Conservation (phyloP, 2,888 invertebrate species). For the Perizoma flavofasciatum region DNA sequence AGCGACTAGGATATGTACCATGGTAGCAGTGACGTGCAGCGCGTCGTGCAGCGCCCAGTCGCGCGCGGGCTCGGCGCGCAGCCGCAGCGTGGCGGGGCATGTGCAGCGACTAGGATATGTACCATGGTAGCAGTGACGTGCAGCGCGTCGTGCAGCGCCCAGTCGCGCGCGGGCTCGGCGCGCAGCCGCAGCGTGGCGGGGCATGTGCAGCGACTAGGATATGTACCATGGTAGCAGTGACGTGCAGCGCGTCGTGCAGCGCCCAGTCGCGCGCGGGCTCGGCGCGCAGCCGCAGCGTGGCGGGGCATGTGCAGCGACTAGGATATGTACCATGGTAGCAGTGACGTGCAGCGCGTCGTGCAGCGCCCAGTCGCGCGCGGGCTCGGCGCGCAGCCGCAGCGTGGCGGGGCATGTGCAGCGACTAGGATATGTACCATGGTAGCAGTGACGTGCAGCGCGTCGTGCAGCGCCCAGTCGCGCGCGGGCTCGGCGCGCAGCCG, state of each 20-base stretch:
- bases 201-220: constrained; percentile 60
- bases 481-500: constrained; percentile 51
- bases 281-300: constrained; percentile 50
- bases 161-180: constrained; percentile 51
- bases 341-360: constrained; percentile 34
- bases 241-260: constrained; percentile 39
- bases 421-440: constrained; percentile 32
- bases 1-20: constrained; percentile 45
- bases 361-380: constrained; percentile 55
- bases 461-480: constrained; percentile 50
- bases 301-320: constrained; percentile 63
- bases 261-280: constrained; percentile 52
- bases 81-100: constrained; percentile 50
- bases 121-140: constrained; percentile 35
- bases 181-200: constrained; percentile 50
- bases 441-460: constrained; percentile 36
- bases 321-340: constrained; percentile 28
- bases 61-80: constrained; percentile 51
- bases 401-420: constrained; percentile 62
- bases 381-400: constrained; percentile 51
- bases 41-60: constrained; percentile 51
- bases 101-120: constrained; percentile 55
- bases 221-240: constrained; percentile 35
- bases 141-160: constrained; percentile 46
- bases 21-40: constrained; percentile 34